phyloP scores from a whole-genome alignment of 2,113 vertebrate genomes.

The Perccottus glenii region DNA sequence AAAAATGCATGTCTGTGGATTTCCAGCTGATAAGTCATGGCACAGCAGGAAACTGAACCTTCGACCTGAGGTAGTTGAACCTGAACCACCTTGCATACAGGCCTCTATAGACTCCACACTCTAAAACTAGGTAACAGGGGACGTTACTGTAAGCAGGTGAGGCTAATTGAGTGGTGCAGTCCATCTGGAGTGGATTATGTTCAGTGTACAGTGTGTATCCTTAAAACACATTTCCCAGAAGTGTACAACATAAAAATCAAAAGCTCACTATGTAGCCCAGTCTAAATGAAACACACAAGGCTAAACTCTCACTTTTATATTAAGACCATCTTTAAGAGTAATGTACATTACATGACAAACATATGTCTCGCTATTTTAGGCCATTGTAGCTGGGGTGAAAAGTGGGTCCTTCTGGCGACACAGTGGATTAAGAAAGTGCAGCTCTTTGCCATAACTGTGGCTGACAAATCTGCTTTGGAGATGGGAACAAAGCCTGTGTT shows the following conservation, averaged over 20 bases:
- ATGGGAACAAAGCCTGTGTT: slow-evolving; percentile 13
- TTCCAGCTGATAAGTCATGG: not conserved
- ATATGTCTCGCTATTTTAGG: not conserved
- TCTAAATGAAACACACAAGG: not conserved
- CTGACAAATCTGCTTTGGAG: slow-evolving; percentile 29
- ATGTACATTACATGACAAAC: not conserved
- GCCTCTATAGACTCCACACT: too few species aligned
- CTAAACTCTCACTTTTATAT: slow-evolving; percentile 6
- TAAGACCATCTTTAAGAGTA: slow-evolving; percentile 11
- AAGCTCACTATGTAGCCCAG: not conserved
- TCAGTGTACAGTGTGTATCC: slow-evolving; percentile 24
- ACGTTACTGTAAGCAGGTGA: slow-evolving; percentile 44
- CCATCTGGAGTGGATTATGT: slow-evolving; percentile 59
- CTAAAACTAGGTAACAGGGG: too few species aligned
- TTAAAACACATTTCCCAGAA: slow-evolving; percentile 36
- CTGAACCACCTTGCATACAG: not conserved
- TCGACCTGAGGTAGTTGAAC: not conserved
- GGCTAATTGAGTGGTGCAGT: slow-evolving; percentile 51
- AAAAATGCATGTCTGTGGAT: too few species aligned
- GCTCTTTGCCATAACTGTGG: slow-evolving; percentile 22
- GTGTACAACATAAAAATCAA: slow-evolving; percentile 7
- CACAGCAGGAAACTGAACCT: slow-evolving; percentile 3
- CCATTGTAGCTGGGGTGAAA: not conserved
- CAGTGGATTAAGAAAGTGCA: slow-evolving; percentile 14
- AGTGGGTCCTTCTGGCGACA: slow-evolving; percentile 15